Base-by-base conservation (phyloP, 2,113 vertebrate species). In the Sinosuthora webbiana region DNA sequence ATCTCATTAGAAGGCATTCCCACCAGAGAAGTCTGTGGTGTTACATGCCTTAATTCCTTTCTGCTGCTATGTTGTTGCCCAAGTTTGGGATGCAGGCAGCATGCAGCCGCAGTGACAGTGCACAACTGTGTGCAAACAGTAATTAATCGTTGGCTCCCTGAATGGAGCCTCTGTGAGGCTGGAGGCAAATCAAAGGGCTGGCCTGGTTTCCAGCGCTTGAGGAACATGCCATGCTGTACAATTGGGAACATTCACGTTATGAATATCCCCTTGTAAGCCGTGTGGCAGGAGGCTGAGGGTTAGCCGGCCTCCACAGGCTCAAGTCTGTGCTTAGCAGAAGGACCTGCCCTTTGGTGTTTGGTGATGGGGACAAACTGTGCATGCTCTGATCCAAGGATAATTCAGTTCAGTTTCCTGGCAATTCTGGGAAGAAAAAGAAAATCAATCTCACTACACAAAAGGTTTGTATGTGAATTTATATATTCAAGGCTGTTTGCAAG, bases 81-180 rank as follows among this genome's bases (percentile, higher is more conserved):
- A 56, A 59, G 70, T 69, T 95, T 94, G 95, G 75, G 95, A 97
- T 89, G 79, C 91, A 93, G 92, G 87, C 91, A 96, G 71, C 60
- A 33, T 52, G 68, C 59, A 70, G 64, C 75, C 22, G 7, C 86
- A 69, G 20, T 87, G 78, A 65, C 81, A 87, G 81, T 30, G 37
- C 81, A 70, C 59, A 94, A 95, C 80, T 94, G 74, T 90, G 90
- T 89, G 85, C 90, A 97, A 96, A 96, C 91, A 93, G 73, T 64
- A 96, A 97, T 96, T 96, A 96, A 96, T 95, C 13, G 18, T 6
- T 83, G 82, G 81, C 49, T 63, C 83, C 75, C 87, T 97, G 92
- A 97, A 97, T 97, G 91, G 94, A 91, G 52, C 62, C 33, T 96
- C 90, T 97, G 83, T 98, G 93, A 95, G 77, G 62, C 93, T 93